Conservation (phyloP, 2,113 vertebrate genomes). For the Melanocharis versteri region DNA sequence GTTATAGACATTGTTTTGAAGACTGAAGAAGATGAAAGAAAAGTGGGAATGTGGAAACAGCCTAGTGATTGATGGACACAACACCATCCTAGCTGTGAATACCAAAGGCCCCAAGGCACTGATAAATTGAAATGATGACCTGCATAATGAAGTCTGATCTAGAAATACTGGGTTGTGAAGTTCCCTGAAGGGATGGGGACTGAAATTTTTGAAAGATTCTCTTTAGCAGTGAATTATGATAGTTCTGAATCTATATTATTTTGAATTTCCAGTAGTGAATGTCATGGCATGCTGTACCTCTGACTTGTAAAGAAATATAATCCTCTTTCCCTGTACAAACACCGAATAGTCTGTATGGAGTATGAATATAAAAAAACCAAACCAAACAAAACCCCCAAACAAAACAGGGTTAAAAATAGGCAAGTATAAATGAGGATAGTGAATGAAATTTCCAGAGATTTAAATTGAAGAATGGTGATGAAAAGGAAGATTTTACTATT, state of each 20-base stretch:
- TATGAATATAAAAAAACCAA: background rate
- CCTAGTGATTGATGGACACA: slow-evolving; percentile 54
- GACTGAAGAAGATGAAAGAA: slow-evolving; percentile 33
- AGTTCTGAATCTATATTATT: slow-evolving; percentile 3
- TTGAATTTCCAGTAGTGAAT: slow-evolving; percentile 30
- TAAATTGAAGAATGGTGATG: background rate
- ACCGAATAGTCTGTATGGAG: background rate
- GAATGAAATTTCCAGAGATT: background rate
- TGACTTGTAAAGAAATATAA: background rate
- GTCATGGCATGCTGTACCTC: background rate
- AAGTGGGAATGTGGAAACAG: background rate
- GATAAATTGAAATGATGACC: slow-evolving; percentile 65
- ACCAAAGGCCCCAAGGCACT: slow-evolving; percentile 31
- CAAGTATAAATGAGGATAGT: background rate
- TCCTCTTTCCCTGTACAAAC: background rate
- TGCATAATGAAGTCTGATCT: slow-evolving; percentile 57
- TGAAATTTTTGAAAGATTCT: slow-evolving; percentile 26
- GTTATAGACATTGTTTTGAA: background rate
- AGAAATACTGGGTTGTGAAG: slow-evolving; percentile 36
- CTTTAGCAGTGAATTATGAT: slow-evolving; percentile 30
- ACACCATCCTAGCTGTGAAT: slow-evolving; percentile 31
- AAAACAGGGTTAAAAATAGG: background rate
- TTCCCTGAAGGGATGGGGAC: slow-evolving; percentile 13
- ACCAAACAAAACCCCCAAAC: background rate
- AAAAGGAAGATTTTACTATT: background rate